phyloP scores from a whole-genome alignment of 1,140 invertebrate genomes.

The Drosophila nebulosa region DNA sequence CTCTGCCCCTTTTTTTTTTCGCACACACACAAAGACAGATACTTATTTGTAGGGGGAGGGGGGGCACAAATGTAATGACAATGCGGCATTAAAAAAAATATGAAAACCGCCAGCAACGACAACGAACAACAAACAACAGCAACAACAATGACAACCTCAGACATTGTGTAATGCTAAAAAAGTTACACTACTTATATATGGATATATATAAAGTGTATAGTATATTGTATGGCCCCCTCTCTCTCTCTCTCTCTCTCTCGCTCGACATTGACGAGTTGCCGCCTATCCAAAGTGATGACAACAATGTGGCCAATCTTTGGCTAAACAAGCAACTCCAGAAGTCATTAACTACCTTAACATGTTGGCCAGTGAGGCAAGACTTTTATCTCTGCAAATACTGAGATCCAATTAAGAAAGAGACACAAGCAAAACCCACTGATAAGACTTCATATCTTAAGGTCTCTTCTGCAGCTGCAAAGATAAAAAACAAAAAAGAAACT shows the following conservation, averaged over 20 bases:
- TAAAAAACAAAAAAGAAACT: neutral
- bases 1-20: neutral
- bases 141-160: constrained; percentile 9
- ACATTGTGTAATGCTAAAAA: constrained; percentile 67
- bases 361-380: constrained; percentile 18
- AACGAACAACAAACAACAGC: constrained; percentile 7
- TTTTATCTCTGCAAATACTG: neutral
- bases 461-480: constrained; percentile 19
- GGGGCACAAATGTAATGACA: constrained; percentile 68
- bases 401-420: constrained; percentile 24
- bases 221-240: constrained; percentile 29
- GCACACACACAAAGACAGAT: neutral
- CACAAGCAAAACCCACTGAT: neutral
- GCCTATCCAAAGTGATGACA: constrained; percentile 40
- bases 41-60: constrained; percentile 20
- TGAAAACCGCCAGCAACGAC: constrained; percentile 40
- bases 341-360: constrained; percentile 43
- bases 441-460: constrained; percentile 1
- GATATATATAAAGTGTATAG: neutral
- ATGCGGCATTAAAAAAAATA: constrained; percentile 68
- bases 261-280: constrained; percentile 56
- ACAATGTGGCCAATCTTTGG: no score
- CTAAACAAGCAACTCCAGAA: constrained; percentile 36
- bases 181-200: neutral
- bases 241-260: no score